phyloP scores from a whole-genome alignment of 1,140 invertebrate species.

The Branchinecta lynchi region DNA sequence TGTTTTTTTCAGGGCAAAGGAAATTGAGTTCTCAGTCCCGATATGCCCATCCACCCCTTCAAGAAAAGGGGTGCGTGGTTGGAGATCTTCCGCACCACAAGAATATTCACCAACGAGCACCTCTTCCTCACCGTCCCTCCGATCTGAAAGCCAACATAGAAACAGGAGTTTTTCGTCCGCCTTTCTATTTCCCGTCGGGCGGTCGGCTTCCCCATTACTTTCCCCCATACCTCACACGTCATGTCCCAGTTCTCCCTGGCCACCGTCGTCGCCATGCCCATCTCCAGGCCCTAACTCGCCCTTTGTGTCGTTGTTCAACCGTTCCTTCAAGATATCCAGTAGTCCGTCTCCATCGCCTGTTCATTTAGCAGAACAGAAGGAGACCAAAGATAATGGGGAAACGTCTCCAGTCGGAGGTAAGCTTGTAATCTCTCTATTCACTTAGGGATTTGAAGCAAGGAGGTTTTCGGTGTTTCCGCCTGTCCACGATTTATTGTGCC shows the following conservation, averaged over 20 bases:
- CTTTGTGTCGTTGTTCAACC: not conserved
- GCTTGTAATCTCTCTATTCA: not conserved
- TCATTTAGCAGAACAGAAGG: not conserved
- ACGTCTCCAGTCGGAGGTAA: not conserved
- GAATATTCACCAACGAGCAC: not conserved
- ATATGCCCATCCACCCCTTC: not conserved
- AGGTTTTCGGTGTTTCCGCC: too few relatives aligned
- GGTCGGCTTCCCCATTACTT: not conserved
- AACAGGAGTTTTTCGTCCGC: not conserved
- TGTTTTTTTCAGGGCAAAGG: not conserved
- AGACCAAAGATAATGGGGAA: not conserved
- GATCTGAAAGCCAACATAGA: not conserved
- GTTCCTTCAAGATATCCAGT: not conserved
- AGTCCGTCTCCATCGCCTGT: not conserved
- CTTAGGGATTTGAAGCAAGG: too few relatives aligned
- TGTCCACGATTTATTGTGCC: too few relatives aligned
- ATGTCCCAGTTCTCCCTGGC: not conserved
- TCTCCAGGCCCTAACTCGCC: not conserved
- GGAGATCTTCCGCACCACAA: not conserved
- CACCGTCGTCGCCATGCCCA: not conserved
- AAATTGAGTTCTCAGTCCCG: not conserved
- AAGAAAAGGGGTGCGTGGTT: not conserved
- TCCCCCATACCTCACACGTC: conserved; percentile 6
- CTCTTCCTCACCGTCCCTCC: not conserved
- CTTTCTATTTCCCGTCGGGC: not conserved